These are phyloP conservation scores for Lysandra coridon DNA, from an alignment of 2,888 invertebrate genomes.

Conservation along the genomic window DNA sequence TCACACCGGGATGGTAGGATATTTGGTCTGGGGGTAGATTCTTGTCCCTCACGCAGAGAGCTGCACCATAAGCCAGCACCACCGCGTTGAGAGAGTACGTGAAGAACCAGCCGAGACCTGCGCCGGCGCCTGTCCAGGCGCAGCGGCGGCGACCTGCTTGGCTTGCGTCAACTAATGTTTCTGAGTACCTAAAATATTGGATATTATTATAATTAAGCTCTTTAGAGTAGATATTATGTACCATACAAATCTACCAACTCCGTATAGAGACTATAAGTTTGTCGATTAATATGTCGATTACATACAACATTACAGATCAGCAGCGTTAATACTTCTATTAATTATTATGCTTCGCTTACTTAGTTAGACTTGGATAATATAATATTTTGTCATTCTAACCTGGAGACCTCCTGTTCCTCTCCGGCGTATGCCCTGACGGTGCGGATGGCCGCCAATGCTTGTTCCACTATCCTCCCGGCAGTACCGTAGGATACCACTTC, in stretches of 20 bases:
- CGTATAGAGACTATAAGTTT: no score
- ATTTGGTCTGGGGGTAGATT: conserved; percentile 75
- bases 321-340: no score
- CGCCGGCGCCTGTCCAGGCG: conserved; percentile 83
- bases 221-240: no score
- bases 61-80: conserved; percentile 89
- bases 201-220: background rate
- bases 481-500: conserved; percentile 85
- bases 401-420: conserved; percentile 83
- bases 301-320: no score
- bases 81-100: conserved; percentile 87
- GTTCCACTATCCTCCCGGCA: conserved; percentile 87
- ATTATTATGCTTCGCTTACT: background rate
- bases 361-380: background rate
- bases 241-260: no score
- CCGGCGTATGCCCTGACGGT: conserved; percentile 88
- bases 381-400: conserved; percentile 53
- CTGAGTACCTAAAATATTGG: conserved; percentile 65
- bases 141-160: conserved; percentile 81
- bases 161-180: conserved; percentile 77
- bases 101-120: conserved; percentile 86
- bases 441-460: conserved; percentile 85
- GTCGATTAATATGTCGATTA: no score
- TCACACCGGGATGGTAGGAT: conserved; percentile 84
- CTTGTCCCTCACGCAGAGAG: conserved; percentile 83